Evolutionary conservation across 2,113 vertebrate species (phyloP).

Genomic region (Todiramphus saurophagus): DNA sequence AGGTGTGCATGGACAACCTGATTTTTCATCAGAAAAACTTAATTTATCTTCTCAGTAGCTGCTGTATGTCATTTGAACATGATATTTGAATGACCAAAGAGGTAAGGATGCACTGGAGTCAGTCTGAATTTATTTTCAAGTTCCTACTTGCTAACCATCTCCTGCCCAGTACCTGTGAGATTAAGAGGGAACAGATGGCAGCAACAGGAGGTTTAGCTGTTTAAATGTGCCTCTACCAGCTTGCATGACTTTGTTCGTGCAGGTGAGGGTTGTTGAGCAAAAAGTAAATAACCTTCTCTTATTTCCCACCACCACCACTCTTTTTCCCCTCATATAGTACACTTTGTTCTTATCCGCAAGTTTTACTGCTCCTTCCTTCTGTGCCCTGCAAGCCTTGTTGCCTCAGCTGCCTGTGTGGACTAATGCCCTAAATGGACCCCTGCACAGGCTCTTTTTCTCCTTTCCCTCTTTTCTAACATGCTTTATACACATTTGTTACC

Average conservation of each 20-base stretch:
- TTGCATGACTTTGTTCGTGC: background rate
- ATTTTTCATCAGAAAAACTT: background rate
- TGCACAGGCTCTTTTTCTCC: background rate
- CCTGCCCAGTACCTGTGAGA: background rate
- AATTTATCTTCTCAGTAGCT: background rate
- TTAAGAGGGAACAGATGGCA: background rate
- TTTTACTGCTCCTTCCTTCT: background rate
- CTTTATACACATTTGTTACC: background rate
- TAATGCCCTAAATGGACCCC: background rate
- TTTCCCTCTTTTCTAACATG: background rate
- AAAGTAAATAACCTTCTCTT: background rate
- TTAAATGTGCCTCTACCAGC: background rate
- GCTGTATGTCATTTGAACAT: background rate
- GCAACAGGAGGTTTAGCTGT: background rate
- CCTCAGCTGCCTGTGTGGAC: background rate
- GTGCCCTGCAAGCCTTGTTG: background rate
- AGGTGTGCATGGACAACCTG: background rate
- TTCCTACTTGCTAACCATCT: background rate
- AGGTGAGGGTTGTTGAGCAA: background rate
- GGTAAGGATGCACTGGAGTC: background rate
- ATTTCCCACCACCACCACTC: background rate
- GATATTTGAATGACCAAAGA: background rate
- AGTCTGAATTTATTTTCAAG: background rate
- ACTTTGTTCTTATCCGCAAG: background rate
- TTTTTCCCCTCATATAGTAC: fast-evolving